phyloP scores from a whole-genome alignment of 2,797 vertebrate species.

The Tympanoctomys barrerae region DNA sequence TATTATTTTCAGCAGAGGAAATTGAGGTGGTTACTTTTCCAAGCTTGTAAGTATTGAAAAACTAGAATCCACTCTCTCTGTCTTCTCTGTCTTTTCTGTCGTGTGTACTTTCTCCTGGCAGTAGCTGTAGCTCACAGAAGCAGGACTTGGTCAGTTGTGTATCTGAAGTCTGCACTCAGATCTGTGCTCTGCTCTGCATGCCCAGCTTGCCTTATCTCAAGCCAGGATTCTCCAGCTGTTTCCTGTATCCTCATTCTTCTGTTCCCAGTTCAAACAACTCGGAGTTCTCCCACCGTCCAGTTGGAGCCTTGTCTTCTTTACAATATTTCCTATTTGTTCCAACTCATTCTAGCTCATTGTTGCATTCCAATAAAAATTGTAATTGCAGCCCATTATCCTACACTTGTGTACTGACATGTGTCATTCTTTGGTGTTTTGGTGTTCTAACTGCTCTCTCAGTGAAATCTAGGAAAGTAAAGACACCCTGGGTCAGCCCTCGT shows the following conservation, averaged over 20 bases:
- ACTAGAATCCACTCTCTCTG: not conserved
- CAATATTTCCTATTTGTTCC: not conserved
- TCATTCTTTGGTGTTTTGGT: not conserved
- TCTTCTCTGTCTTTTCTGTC: not conserved
- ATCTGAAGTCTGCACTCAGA: not conserved
- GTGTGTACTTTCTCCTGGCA: not conserved
- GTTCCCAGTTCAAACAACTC: not conserved
- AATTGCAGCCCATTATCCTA: not conserved
- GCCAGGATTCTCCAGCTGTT: not conserved
- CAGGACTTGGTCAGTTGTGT: not conserved
- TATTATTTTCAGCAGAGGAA: constrained; percentile 2
- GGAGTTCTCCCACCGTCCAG: not conserved
- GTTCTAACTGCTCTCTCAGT: not conserved
- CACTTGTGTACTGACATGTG: not conserved
- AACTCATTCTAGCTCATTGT: not conserved
- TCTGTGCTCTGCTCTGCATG: constrained; percentile 26
- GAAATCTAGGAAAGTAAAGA: not conserved
- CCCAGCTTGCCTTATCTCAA: not conserved
- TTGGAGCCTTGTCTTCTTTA: not conserved
- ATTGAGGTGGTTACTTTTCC: constrained; percentile 42
- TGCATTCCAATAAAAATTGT: not conserved
- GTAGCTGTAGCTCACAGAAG: not conserved
- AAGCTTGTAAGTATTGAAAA: constrained; percentile 36
- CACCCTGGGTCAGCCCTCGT: not conserved
- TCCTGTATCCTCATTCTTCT: not conserved